A percentile compares a stretch with the other conserved stretches of the same genome.
Evolutionary conservation across 2,113 vertebrate genomes (phyloP).

Genomic region (Chaetops frenatus): DNA sequence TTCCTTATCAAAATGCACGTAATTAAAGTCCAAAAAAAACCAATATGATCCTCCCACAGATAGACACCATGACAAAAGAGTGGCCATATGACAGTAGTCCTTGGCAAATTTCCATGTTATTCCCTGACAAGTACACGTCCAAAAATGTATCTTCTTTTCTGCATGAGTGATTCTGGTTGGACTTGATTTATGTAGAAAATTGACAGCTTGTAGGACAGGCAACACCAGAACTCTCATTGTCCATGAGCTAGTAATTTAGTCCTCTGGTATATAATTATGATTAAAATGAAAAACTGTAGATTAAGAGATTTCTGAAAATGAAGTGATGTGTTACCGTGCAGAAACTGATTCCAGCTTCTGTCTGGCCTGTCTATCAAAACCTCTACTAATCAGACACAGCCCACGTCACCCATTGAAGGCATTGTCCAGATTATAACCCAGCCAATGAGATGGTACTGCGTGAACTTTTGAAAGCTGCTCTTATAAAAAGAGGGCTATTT

Average conservation of each 20-base stretch:
- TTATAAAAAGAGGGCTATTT: too few species aligned
- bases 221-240: background rate
- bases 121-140: background rate
- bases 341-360: too few species aligned
- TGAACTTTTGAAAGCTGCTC: too few species aligned
- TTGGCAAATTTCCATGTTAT: background rate
- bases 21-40: background rate
- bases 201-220: background rate
- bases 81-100: background rate
- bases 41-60: background rate
- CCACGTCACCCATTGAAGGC: too few species aligned
- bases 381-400: too few species aligned
- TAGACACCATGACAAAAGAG: background rate
- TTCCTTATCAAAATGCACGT: background rate
- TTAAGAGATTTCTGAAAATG: background rate
- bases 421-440: too few species aligned
- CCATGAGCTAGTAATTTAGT: background rate
- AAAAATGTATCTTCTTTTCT: background rate
- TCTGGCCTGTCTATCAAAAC: too few species aligned
- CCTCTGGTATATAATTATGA: background rate
- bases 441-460: too few species aligned
- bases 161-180: background rate
- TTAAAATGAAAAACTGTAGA: background rate
- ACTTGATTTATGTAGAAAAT: background rate
- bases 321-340: too few species aligned